Conservation (phyloP, 2,888 invertebrate genomes). For the Drosophila buzzatii region DNA sequence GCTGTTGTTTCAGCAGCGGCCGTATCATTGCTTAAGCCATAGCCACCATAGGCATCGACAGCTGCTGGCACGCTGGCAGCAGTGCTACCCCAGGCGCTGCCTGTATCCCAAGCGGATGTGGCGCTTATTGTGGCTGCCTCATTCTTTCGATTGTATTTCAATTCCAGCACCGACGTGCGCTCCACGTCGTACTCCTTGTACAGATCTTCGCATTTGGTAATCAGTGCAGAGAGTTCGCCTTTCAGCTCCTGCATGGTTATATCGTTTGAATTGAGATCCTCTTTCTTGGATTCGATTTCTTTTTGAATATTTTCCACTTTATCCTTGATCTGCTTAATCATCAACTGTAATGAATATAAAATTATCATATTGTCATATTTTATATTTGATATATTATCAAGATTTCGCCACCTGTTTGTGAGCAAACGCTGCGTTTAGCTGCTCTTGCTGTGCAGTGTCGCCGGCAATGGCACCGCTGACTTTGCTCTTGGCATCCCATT, state of each 20-base stretch:
- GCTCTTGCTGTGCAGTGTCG: slow-evolving; percentile 86
- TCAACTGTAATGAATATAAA: slow-evolving; percentile 85
- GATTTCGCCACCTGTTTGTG: slow-evolving; percentile 86
- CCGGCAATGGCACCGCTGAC: slow-evolving; percentile 72
- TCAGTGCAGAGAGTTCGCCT: slow-evolving; percentile 88
- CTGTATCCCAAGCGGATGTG: slow-evolving; percentile 87
- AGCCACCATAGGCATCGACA: slow-evolving; percentile 65
- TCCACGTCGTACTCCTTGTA: slow-evolving; percentile 90
- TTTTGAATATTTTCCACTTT: slow-evolving; percentile 91
- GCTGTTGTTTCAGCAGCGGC: slow-evolving; percentile 56
- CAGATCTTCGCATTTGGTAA: slow-evolving; percentile 89
- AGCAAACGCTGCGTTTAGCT: slow-evolving; percentile 88
- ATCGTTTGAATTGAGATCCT: slow-evolving; percentile 93
- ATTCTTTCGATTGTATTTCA: slow-evolving; percentile 86
- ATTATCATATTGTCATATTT: not conserved
- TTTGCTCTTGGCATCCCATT: slow-evolving; percentile 89
- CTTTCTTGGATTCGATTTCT: slow-evolving; percentile 92
- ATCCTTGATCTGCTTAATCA: slow-evolving; percentile 89
- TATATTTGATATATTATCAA: not conserved
- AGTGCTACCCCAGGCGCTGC: slow-evolving; percentile 48
- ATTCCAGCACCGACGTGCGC: slow-evolving; percentile 87
- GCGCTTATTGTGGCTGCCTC: slow-evolving; percentile 65
- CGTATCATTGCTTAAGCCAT: slow-evolving; percentile 77
- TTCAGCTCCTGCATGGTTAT: slow-evolving; percentile 91
- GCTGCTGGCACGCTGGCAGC: slow-evolving; percentile 52